Base-by-base conservation (phyloP, 2,888 invertebrate genomes). In the Dryadula phaetusa region DNA sequence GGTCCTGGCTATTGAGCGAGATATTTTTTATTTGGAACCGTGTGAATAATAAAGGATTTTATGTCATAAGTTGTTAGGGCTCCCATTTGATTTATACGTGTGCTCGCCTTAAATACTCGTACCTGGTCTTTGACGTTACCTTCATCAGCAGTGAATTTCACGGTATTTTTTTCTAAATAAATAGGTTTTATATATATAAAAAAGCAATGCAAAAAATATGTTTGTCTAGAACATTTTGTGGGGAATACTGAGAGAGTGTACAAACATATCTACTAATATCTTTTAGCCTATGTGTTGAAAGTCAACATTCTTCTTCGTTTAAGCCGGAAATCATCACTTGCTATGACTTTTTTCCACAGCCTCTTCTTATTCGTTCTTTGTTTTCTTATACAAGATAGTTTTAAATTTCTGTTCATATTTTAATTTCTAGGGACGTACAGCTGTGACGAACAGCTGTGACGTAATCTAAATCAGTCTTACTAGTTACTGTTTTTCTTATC, bases 41-140 rank as follows among this genome's bases (percentile, higher is more conserved):
- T 83, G 85, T 86, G 88, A 87, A 88, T 88, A 86, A 86, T 86
- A 90, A 88, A 88, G 85, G 84, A 87, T 83, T 90, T 88, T 84
- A 86, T 88, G 88, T 89, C 90, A 90, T 87, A 86, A 87, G 88
- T 82, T 85, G 85, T 88, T 87, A 85, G 82, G 79, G 81, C 74
- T 77, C 76, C 77, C 76, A 75, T 84, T 86, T 91, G 90, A 72
- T 72, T 70, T 72, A 72, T 73, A 72, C 37, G 72, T 67, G 69
- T 71, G 72, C 60, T 72, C 69, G 64, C 68, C 77, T 76, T 78
- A 75, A 77, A 66, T 25, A 63, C 46, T 52, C 37, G 60, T 66
- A 66, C 70, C 66, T 64, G 67, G 65, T 62, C 44, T 69, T 69
- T 69, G 56, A 63, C 56, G 63, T 53, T 70, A 54, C 61, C 62